Evolutionary conservation across 1,140 invertebrate species (phyloP), one percentile per base, ranked within the genome.

Genomic region (Papilio xuthus): DNA sequence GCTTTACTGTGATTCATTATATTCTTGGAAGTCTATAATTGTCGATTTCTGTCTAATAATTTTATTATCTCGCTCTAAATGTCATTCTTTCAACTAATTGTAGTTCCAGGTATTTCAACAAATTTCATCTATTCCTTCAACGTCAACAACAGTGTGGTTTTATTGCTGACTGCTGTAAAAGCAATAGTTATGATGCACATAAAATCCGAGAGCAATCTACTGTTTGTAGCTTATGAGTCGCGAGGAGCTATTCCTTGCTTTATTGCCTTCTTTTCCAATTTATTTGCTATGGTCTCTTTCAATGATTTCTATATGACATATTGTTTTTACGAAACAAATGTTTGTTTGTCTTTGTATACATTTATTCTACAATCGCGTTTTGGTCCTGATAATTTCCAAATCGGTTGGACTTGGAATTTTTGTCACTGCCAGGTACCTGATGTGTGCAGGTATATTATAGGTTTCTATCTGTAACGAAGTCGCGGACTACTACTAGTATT

Each of bases 161-260:
- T 73, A 73, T 73, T 73, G 41, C 42, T 47, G 12, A 47, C 37
- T 37, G 32, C 32, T 37, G 71, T 73, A 73, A 73, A 73, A 26
- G 41, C 10, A 73, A 73, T 73, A 47, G 71, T 47, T 73, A 73
- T 73, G 71, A 73, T 47, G 37, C 13, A 73, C 71, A 47, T 73
- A 50, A 73, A 73, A 47, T 47, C 71, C 23, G 23, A 73, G 71
- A 73, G 9, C 71, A 73, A 73, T 73, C 71, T 44, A 73, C 71
- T 73, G 37, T 47, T 73, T 44, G 71, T 47, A 26, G 37, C 42
- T 72, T 72, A 44, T 26, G 71, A 73, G 20, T 13, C 10, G 23
- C 42, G 37, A 73, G n/a, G 41, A 42, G 10, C 20, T 28, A 70
- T 70, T 42, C 15, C 32, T 37, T 70, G n/a, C 32, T 70, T 70